Conservation (phyloP, 2,797 vertebrate species). For the Oophaga sylvatica region DNA sequence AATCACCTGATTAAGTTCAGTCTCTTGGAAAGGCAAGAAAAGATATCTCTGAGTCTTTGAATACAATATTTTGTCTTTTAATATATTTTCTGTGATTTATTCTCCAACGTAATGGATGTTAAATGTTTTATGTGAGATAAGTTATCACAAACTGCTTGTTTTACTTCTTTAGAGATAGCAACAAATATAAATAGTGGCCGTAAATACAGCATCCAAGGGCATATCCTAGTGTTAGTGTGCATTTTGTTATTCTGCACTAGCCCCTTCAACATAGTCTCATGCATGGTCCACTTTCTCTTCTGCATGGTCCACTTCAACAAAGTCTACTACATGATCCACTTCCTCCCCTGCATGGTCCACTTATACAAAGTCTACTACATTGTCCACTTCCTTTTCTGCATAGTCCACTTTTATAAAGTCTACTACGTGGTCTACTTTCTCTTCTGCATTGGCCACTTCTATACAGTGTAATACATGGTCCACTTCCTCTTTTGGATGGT, state of each 20-base stretch:
- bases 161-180: slow-evolving; percentile 11
- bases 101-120: slow-evolving; percentile 11
- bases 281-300: not conserved
- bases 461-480: not conserved
- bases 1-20: slow-evolving; percentile 42
- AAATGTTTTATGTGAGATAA: slow-evolving; percentile 23
- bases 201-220: not conserved
- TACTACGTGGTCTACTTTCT: not conserved
- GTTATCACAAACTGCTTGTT: not conserved
- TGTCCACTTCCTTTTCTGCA: not conserved
- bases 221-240: not conserved
- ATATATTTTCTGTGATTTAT: not conserved
- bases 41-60: slow-evolving; percentile 20
- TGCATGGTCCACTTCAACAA: not conserved
- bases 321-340: not conserved
- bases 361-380: too few species aligned
- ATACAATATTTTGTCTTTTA: slow-evolving; percentile 31
- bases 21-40: slow-evolving; percentile 24
- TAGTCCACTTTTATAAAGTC: not conserved
- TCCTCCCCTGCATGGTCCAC: too few species aligned
- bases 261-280: not conserved
- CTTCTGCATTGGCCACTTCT: not conserved
- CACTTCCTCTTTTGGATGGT: too few species aligned
- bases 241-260: not conserved
- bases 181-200: not conserved